Evolutionary conservation across 1,140 invertebrate genomes (phyloP), one percentile per base, ranked within the genome.

Genomic region (Leptoteleia sp.): DNA sequence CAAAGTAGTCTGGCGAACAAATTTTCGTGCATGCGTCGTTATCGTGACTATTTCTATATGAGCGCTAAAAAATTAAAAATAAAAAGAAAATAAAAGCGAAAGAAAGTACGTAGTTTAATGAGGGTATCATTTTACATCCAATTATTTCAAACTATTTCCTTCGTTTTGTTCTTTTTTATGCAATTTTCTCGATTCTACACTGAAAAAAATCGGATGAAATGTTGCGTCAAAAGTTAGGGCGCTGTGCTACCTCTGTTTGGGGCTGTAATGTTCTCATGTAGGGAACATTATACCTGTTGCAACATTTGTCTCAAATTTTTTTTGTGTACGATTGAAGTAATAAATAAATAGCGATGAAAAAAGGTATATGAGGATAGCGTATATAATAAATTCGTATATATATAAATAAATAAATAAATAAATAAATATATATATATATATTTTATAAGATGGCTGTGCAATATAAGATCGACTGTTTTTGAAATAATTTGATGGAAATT

Each of bases 41-140:
- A 65, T 75, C 40, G 9, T 48, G 16, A 64, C 72, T 38, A 68
- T 68, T 52, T 76, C 40, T 77, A 68, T 65, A 77, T 19, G 11
- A 65, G 27, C 12, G 40, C 47, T 35, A 40, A 31, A 47, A 42
- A 4, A 38, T 3, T 38, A 47, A 19, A 42, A 38, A 12, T 8
- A 65, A 11, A 40, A 67, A 54, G 12, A 65, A 59, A 17, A 31
- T 29, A 38, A 25, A 47, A 45, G 37, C 57, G 61, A 54, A 50
- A 64, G 29, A 71, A 67, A 70, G 67, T 72, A 57, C 9, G 27
- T 70, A 59, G 57, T 31, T 17, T 43, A 62, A 47, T 37, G 4
- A 50, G 11, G 52, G 27, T 67, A 57, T 65, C 22, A 9, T 3
- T 15, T 76, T 47, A 8, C 48, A 57, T 47, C 48, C 25, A 47